Conservation (phyloP, 2,888 invertebrate genomes). For the Dimorphilus gyrociliatus region DNA sequence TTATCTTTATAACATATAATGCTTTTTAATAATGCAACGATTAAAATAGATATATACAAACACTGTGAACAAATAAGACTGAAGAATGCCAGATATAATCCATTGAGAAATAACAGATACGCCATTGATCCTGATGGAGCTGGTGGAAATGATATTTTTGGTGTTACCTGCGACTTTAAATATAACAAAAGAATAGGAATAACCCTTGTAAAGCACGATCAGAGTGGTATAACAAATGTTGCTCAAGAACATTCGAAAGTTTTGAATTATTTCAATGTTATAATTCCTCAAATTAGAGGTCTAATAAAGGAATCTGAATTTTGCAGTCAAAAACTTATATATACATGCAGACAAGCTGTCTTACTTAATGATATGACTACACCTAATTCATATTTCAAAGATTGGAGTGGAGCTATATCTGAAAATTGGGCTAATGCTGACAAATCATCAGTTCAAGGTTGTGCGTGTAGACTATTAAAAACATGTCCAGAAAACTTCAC, state of each 20-base stretch:
- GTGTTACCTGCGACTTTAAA: slow-evolving; percentile 15
- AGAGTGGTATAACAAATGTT: no score
- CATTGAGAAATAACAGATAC: slow-evolving; percentile 11
- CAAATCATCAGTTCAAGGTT: slow-evolving; percentile 1
- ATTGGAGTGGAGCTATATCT: slow-evolving; percentile 8
- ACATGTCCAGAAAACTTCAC: slow-evolving; percentile 2
- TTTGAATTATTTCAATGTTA: no score
- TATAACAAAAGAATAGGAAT: slow-evolving; percentile 7
- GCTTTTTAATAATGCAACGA: no score
- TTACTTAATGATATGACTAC: slow-evolving; percentile 9
- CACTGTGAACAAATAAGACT: slow-evolving; percentile 12
- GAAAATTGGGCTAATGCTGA: slow-evolving; percentile 9
- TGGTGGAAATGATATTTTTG: slow-evolving; percentile 14
- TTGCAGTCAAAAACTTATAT: slow-evolving; percentile 14
- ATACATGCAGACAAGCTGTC: slow-evolving; percentile 14
- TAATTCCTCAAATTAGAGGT: slow-evolving; percentile 1
- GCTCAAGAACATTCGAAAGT: no score
- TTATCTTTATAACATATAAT: no score
- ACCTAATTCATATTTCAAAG: slow-evolving; percentile 8
- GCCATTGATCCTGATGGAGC: slow-evolving; percentile 20
- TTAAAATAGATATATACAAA: slow-evolving; percentile 10
- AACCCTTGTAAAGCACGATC: slow-evolving; percentile 7
- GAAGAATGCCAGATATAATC: slow-evolving; percentile 3
- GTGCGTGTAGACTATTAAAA: slow-evolving; percentile 4
- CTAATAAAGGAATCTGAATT: background rate